A percentile compares a stretch with the other conserved stretches of the same genome.
These are phyloP conservation scores for Rhadina sibilatrix DNA, from an alignment of 2,113 vertebrate genomes.

Conservation along the genomic window DNA sequence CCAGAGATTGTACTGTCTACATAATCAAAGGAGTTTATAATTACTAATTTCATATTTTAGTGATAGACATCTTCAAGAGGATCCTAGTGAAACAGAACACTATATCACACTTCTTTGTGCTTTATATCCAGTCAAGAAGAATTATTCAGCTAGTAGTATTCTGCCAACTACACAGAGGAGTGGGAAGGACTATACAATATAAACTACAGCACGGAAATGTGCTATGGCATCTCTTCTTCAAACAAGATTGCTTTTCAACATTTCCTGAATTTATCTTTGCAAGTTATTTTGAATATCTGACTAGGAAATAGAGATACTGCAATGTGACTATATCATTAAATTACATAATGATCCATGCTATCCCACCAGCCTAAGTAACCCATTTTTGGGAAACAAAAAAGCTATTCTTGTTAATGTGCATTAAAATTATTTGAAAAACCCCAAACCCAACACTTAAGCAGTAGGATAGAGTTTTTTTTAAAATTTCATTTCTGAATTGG, in stretches of 20 bases:
- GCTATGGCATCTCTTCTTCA: neutral
- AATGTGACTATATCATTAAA: neutral
- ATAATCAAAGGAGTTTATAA: neutral
- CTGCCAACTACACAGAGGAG: neutral
- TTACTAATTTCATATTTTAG: neutral
- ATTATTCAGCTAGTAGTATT: neutral
- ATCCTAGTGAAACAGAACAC: neutral
- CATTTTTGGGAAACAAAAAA: neutral
- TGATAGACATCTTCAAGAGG: neutral
- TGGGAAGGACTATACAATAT: neutral
- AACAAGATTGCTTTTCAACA: neutral
- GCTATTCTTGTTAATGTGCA: neutral
- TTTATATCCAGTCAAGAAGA: neutral
- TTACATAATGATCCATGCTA: neutral
- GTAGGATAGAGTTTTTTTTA: neutral
- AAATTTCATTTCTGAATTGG: neutral
- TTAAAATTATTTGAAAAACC: neutral
- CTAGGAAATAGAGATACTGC: neutral
- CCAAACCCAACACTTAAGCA: neutral
- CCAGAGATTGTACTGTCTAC: neutral
- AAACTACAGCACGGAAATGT: neutral
- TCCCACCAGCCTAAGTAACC: neutral
- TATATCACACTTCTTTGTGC: neutral
- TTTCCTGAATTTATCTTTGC: neutral
- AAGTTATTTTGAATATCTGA: neutral